Base-by-base conservation (phyloP, 2,888 invertebrate species). In the Pteria penguin region DNA sequence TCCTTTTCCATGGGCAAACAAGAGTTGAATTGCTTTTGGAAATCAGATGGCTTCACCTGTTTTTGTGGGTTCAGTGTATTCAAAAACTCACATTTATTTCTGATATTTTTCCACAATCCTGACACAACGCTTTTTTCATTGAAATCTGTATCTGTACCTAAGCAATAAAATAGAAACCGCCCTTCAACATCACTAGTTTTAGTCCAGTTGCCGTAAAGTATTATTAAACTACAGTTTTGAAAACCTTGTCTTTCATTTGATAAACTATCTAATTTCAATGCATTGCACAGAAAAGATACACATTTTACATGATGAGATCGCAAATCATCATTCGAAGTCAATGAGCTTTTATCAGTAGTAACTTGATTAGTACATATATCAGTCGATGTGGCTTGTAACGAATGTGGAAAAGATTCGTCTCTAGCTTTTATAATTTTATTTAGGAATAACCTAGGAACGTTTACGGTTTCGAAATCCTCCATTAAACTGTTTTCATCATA, bases 191-290 rank as follows among this genome's bases (percentile, higher is more conserved):
- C 61, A 61, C 60, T 67, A 14, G 29, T 18, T 8, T 60, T 52
- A 27, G 32, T 67, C 73, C 73, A 73, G 0, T 31, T 60, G 32
- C 73, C 54, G 31, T 73, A 45, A 1, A 73, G 45, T 27, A 73
- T 36, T 5, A 29, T 45, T 4, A 73, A n/a, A 8, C 26, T 24
- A 26, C 73, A 73, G 11, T 22, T 18, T 26, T 32, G 29, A 0
- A 36, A 14, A 1, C 27, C n/a, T n/a, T n/a, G n/a, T n/a, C n/a
- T n/a, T n/a, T n/a, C n/a, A n/a, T n/a, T n/a, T n/a, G n/a, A n/a
- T n/a, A n/a, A n/a, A n/a, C n/a, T n/a, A n/a, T n/a, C n/a, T n/a
- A n/a, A n/a, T n/a, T n/a, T n/a, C n/a, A n/a, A n/a, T n/a, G n/a
- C n/a, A n/a, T n/a, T n/a, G n/a, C n/a, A n/a, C n/a, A n/a, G n/a